Evolutionary conservation across 2,888 invertebrate species (phyloP).

Genomic region (Chalcosyrphus nemorum): DNA sequence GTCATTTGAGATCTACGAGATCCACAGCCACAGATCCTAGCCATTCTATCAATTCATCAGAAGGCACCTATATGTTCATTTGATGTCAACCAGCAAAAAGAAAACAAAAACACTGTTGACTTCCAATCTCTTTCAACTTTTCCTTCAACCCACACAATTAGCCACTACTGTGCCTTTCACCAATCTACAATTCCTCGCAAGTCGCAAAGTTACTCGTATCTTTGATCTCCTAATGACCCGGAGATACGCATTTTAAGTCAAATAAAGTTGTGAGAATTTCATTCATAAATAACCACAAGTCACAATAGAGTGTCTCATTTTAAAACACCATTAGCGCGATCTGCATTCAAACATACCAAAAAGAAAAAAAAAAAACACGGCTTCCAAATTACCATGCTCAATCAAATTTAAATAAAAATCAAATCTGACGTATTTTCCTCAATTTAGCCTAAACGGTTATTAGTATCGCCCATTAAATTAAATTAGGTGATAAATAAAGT

Average conservation of each 20-base stretch:
- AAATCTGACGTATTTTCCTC: conserved; percentile 16
- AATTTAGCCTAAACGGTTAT: conserved; percentile 59
- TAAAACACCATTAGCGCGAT: neutral
- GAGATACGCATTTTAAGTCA: neutral
- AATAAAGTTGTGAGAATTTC: neutral
- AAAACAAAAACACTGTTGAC: too few species aligned
- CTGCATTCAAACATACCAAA: neutral
- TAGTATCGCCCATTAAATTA: conserved; percentile 48
- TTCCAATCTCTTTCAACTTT: neutral
- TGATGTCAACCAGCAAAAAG: too few species aligned
- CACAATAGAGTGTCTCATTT: neutral
- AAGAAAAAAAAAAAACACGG: too few species aligned
- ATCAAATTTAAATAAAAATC: conserved; percentile 47
- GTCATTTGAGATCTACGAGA: too few species aligned
- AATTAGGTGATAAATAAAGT: conserved; percentile 53
- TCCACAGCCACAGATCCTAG: too few species aligned
- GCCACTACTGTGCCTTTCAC: neutral
- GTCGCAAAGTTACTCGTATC: neutral
- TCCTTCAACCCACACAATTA: neutral
- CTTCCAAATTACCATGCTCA: conserved; percentile 13
- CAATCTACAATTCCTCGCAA: neutral
- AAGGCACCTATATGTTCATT: too few species aligned
- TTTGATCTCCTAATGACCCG: neutral
- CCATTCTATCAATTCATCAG: too few species aligned
- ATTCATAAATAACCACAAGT: conserved; percentile 4